Conservation (phyloP, 2,888 invertebrate species). For the Byasa hedistus region DNA sequence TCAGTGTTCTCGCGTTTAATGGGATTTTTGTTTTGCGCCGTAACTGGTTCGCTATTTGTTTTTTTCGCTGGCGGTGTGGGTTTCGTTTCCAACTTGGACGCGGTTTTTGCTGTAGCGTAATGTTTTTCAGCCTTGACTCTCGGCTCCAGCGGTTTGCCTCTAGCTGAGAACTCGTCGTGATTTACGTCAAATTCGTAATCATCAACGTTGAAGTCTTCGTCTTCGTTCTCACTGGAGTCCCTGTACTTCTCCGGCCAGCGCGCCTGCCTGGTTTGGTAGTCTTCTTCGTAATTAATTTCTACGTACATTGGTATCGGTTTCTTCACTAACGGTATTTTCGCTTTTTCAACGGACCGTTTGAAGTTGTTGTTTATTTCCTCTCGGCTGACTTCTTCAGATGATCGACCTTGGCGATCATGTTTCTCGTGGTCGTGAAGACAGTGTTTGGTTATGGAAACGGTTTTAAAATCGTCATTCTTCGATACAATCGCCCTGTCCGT, state of each 20-base stretch:
- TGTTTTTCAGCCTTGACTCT: slow-evolving; percentile 42
- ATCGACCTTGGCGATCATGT: slow-evolving; percentile 15
- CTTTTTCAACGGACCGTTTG: slow-evolving; percentile 25
- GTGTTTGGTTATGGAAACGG: slow-evolving; percentile 28
- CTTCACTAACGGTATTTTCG: slow-evolving; percentile 46
- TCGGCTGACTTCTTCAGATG: slow-evolving; percentile 11
- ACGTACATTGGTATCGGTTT: slow-evolving; percentile 65
- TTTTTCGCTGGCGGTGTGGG: slow-evolving; percentile 32
- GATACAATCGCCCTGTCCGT: slow-evolving; percentile 41
- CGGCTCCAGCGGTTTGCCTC: slow-evolving; percentile 60
- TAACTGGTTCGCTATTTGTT: slow-evolving; percentile 36
- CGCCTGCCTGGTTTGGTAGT: slow-evolving; percentile 52
- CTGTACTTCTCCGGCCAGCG: slow-evolving; percentile 39
- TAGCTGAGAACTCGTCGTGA: slow-evolving; percentile 61
- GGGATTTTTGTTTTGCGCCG: slow-evolving; percentile 42
- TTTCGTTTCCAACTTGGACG: slow-evolving; percentile 26
- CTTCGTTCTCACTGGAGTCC: slow-evolving; percentile 63
- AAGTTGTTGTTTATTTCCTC: slow-evolving; percentile 15
- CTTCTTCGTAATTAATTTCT: slow-evolving; percentile 56
- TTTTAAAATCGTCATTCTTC: slow-evolving; percentile 35
- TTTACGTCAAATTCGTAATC: slow-evolving; percentile 70
- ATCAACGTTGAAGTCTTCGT: slow-evolving; percentile 65
- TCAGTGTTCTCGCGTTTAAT: slow-evolving; percentile 25
- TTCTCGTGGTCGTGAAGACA: slow-evolving; percentile 27
- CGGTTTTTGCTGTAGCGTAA: slow-evolving; percentile 21